phyloP scores from a whole-genome alignment of 2,888 invertebrate species.

The Drosophila mettleri region DNA sequence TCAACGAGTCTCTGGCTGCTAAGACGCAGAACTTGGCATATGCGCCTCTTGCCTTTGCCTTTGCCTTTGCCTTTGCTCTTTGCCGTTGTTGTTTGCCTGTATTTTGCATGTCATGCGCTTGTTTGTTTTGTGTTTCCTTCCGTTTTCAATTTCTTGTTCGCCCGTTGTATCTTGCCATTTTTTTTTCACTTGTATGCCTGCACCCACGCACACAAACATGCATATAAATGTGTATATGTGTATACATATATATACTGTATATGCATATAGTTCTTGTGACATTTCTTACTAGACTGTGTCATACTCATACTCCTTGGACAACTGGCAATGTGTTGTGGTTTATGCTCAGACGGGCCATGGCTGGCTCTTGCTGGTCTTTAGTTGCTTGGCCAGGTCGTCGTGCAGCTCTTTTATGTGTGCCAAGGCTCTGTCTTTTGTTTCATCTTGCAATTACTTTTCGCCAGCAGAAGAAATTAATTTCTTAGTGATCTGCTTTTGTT shows the following conservation, averaged over 20 bases:
- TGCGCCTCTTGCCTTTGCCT: slow-evolving; percentile 17
- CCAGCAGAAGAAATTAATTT: slow-evolving; percentile 53
- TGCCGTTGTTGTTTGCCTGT: slow-evolving; percentile 52
- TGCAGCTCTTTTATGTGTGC: slow-evolving; percentile 36
- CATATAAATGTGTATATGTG: too few relatives aligned
- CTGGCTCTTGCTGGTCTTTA: slow-evolving; percentile 11
- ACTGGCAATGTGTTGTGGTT: slow-evolving; percentile 9
- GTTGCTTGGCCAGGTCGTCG: slow-evolving; percentile 15
- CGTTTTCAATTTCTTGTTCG: slow-evolving; percentile 73
- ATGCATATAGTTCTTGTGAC: slow-evolving; percentile 57
- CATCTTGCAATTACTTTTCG: slow-evolving; percentile 46
- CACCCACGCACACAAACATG: slow-evolving; percentile 9
- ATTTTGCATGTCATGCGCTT: slow-evolving; percentile 78
- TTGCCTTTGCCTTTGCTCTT: slow-evolving; percentile 6
- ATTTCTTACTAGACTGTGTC: slow-evolving; percentile 33
- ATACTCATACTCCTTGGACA: neutral
- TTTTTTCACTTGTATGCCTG: slow-evolving; percentile 43
- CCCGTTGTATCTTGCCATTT: slow-evolving; percentile 30
- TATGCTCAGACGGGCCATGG: neutral
- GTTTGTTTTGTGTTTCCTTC: slow-evolving; percentile 75
- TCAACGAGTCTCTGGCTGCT: slow-evolving; percentile 24
- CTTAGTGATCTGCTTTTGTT: slow-evolving; percentile 32
- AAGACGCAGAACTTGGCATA: slow-evolving; percentile 26
- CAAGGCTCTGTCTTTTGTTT: slow-evolving; percentile 53
- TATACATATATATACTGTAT: slow-evolving; percentile 7